Evolutionary conservation across 1,140 invertebrate species (phyloP), one percentile per base, ranked within the genome.

Genomic region (Pissodes strobi): DNA sequence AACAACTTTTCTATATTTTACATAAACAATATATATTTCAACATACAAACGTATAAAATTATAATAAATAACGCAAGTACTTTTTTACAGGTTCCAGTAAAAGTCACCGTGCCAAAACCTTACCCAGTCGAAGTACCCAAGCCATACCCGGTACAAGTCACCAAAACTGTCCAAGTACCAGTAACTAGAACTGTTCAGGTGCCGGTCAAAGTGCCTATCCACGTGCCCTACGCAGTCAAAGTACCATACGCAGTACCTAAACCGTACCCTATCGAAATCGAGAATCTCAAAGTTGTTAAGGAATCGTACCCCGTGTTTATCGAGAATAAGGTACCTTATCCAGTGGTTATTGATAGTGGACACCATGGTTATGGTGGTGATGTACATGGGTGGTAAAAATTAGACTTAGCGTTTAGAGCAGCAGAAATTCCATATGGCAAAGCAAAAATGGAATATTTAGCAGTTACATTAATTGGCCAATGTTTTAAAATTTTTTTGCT

Each of bases 281-380:
- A 79, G 78, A 3, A 76, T 79, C 75, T 72, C 59, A 78, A 76
- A 70, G 55, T 78, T 69, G 72, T 81, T 5, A 79, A 82, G 48
- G 62, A 68, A 53, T 62, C 69, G 13, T 53, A 64, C 19, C 61
- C 64, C 10, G 62, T 71, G 5, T 48, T 64, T 52, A 74, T 86
- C 1, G 82, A 84, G 25, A 81, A 82, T 52, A 80, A 82, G 45
- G 82, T 83, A 12, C 82, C 82, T 1, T 58, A 79, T 84, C 17
- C 72, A 2, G 51, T 72, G 13, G 48, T 80, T 8, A 59, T 58
- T 43, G 45, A 48, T 34, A 55, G 56, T 43, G 58, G 55, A 15
- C 53, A 63, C 19, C 34, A 45, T 43, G 45, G 25, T 39, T 37
- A 64, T 25, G 56, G 46, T 19, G 52, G 45, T 30, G 45, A 27